These are phyloP conservation scores for Tholera decimalis DNA, from an alignment of 2,888 invertebrate species.

Conservation along the genomic window DNA sequence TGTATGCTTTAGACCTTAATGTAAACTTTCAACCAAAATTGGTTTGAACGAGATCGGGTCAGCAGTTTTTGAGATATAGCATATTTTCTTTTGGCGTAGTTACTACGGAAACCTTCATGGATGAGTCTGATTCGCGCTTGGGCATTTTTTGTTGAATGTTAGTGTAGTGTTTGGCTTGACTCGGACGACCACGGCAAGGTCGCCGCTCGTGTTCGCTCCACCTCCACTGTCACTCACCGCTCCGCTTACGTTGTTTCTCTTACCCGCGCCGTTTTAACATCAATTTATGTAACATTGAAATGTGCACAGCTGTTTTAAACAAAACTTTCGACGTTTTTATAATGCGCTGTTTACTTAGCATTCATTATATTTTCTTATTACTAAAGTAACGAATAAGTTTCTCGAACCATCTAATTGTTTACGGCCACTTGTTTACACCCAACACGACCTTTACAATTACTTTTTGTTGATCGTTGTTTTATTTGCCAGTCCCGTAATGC, in stretches of 20 bases:
- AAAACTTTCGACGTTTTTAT: conserved; percentile 28
- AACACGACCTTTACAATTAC: conserved; percentile 10
- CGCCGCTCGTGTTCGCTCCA: conserved; percentile 66
- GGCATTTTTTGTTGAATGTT: conserved; percentile 34
- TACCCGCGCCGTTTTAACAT: conserved; percentile 46
- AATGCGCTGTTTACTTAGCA: conserved; percentile 20
- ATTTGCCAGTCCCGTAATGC: conserved; percentile 2
- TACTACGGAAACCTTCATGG: too few relatives aligned
- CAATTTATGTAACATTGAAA: conserved; percentile 56
- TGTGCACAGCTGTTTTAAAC: conserved; percentile 42
- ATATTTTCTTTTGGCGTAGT: too few relatives aligned
- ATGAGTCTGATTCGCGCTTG: too few relatives aligned
- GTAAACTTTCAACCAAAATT: too few relatives aligned
- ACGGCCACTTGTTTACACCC: conserved; percentile 8
- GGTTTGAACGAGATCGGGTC: too few relatives aligned
- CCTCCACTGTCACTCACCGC: conserved; percentile 69
- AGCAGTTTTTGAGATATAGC: too few relatives aligned
- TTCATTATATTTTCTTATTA: conserved; percentile 28
- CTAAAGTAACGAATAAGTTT: conserved; percentile 25
- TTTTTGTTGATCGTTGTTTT: conserved; percentile 4
- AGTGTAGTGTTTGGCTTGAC: conserved; percentile 51
- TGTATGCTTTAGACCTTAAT: too few relatives aligned
- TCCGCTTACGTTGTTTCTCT: conserved; percentile 61
- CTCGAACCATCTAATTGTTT: conserved; percentile 28
- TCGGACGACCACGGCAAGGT: conserved; percentile 76